Conservation (phyloP, 2,797 vertebrate species). For the Hylomyscus alleni region DNA sequence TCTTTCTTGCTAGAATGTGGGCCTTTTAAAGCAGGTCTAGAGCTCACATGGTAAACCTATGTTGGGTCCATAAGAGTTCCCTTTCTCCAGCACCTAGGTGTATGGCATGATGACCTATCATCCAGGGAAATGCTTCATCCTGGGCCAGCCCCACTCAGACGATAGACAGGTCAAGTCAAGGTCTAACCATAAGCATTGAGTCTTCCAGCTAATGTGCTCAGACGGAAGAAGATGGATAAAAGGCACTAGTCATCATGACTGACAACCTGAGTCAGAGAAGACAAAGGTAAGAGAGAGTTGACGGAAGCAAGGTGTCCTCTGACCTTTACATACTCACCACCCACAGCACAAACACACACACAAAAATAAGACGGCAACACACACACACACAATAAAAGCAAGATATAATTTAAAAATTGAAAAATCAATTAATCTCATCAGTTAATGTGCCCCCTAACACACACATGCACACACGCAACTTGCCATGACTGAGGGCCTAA, state of each 20-base stretch:
- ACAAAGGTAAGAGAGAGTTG: not conserved
- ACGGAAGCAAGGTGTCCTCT: not conserved
- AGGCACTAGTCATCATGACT: not conserved
- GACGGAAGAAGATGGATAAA: not conserved
- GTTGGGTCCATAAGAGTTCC: not conserved
- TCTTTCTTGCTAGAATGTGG: slow-evolving; percentile 24
- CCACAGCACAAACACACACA: not conserved
- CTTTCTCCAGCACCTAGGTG: not conserved
- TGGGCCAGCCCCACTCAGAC: not conserved
- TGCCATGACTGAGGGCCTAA: not conserved
- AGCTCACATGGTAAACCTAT: not conserved
- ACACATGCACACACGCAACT: not conserved
- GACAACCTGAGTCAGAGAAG: not conserved
- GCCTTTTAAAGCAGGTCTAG: not conserved
- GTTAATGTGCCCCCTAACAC: not conserved
- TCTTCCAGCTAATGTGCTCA: slow-evolving; percentile 26
- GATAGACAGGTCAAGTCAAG: not conserved
- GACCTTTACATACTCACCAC: not conserved
- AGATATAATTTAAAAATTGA: not conserved
- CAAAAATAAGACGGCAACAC: too few relatives aligned
- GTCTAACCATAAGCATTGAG: not conserved
- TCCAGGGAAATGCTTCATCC: not conserved
- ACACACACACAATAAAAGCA: not conserved
- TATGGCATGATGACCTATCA: fast-evolving
- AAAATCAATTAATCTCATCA: not conserved